Conservation (phyloP, 2,888 invertebrate genomes). For the Mylabris sibirica region DNA sequence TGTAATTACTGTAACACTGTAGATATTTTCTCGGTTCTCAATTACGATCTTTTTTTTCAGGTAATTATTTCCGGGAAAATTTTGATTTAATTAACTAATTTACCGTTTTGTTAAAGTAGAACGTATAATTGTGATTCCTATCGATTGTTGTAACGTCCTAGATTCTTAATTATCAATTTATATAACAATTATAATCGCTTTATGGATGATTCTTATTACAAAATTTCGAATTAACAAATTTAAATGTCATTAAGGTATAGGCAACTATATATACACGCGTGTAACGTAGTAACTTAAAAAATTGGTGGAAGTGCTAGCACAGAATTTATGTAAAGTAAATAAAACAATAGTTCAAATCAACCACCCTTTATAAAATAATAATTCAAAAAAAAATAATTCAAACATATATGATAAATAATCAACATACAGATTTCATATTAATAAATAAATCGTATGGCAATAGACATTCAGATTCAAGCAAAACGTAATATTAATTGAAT, state of each 20-base stretch:
- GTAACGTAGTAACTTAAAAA: not conserved
- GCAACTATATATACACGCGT: not conserved
- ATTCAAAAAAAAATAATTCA: not conserved
- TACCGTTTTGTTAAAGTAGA: constrained; percentile 2
- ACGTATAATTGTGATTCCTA: constrained; percentile 1
- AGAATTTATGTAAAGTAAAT: too few species aligned
- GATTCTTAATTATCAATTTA: not conserved
- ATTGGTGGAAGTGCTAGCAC: not conserved
- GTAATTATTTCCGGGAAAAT: not conserved
- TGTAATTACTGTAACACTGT: too few species aligned
- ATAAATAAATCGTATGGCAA: not conserved
- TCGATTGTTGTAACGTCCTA: constrained; percentile 1
- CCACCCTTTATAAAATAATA: not conserved
- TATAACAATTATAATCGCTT: not conserved
- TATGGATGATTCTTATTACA: not conserved
- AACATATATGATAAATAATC: not conserved
- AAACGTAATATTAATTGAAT: not conserved
- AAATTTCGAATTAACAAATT: not conserved
- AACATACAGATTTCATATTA: not conserved
- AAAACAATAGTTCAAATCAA: not conserved
- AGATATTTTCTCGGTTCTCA: not conserved
- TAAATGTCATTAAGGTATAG: too few species aligned
- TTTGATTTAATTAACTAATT: not conserved
- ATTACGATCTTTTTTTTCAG: not conserved
- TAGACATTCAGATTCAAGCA: not conserved